Evolutionary conservation across 2,888 invertebrate species (phyloP).

Genomic region (Cheilosia soror): DNA sequence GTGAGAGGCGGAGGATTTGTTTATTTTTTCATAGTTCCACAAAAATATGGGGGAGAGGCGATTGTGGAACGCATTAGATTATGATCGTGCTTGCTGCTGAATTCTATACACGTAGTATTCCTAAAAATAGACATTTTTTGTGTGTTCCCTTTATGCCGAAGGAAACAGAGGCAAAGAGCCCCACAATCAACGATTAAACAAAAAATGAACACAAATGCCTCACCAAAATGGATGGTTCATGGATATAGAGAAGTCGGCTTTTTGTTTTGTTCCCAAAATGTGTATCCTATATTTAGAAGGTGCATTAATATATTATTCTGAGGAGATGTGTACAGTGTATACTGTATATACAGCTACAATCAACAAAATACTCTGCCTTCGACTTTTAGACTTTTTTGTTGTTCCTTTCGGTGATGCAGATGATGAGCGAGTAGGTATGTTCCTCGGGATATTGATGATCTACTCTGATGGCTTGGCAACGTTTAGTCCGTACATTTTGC

Average conservation of each 20-base stretch:
- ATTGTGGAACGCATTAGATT: constrained; percentile 63
- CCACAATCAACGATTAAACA: constrained; percentile 2
- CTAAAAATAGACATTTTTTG: constrained; percentile 65
- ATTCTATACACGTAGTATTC: constrained; percentile 63
- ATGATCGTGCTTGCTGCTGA: constrained; percentile 44
- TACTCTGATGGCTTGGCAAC: background rate
- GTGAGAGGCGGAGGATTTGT: constrained; percentile 42
- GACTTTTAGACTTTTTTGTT: constrained; percentile 12
- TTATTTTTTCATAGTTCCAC: constrained; percentile 50
- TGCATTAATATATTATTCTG: constrained; percentile 56
- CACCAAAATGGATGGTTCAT: constrained; percentile 50
- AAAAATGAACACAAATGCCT: constrained; percentile 30
- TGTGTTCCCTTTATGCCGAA: constrained; percentile 40
- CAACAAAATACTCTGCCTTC: background rate
- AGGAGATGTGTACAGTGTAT: constrained; percentile 4
- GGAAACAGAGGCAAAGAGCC: constrained; percentile 38
- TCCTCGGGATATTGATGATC: constrained; percentile 23
- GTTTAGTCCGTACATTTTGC: too few species aligned
- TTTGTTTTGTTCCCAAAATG: constrained; percentile 49
- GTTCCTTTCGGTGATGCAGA: constrained; percentile 28
- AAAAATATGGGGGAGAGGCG: constrained; percentile 30
- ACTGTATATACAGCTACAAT: background rate
- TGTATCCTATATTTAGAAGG: constrained; percentile 70
- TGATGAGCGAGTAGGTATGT: constrained; percentile 17
- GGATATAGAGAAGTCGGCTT: constrained; percentile 8